Evolutionary conservation across 2,888 invertebrate species (phyloP), one percentile per base, ranked within the genome.

Genomic region (Drosophila algonquin): DNA sequence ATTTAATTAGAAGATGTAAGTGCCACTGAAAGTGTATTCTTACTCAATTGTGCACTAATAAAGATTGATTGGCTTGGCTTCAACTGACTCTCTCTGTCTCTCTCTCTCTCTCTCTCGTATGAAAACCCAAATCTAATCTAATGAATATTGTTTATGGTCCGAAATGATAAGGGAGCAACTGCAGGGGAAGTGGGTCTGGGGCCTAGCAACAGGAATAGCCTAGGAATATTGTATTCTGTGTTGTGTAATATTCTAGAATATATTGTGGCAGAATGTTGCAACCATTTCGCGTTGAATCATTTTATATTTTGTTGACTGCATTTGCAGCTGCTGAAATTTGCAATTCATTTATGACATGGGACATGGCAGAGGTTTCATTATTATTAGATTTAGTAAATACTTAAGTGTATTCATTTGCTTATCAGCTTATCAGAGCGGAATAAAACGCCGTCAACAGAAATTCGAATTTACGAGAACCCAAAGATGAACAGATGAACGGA

Each of bases 341-440:
- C 75, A 75, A 77, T 77, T 77, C 72, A 56, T 4, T 65, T 48
- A n/a, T 8, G 18, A 45, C n/a, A 14, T 40, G 14, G 14, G 7
- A 21, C 21, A 21, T 21, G 21, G 21, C 1, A 21, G 21, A 2
- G 14, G 1, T 40, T 40, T 40, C 35, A 32, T 9, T 32, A 5
- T 12, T 14, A 12, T 40, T 35, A 5, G 5, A 24, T 5, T 35
- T 12, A 14, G 35, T 14, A 35, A 35, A 35, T 32, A 27, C 27
- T 27, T 32, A 9, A 32, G 9, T 40, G 40, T 3, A 6, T 40
- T 6, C 6, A 6, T 40, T 14, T 5, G 40, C 40, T 40, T 40
- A 40, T 40, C 40, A 14, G 40, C 21, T 21, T 21, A 21, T 21
- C 21, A 12, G 6, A 40, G 40, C 40, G 40, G 14, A 14, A 40